Evolutionary conservation across 2,797 vertebrate genomes (phyloP), one percentile per base, ranked within the genome.

Genomic region (Neosilurus mollespiculum): DNA sequence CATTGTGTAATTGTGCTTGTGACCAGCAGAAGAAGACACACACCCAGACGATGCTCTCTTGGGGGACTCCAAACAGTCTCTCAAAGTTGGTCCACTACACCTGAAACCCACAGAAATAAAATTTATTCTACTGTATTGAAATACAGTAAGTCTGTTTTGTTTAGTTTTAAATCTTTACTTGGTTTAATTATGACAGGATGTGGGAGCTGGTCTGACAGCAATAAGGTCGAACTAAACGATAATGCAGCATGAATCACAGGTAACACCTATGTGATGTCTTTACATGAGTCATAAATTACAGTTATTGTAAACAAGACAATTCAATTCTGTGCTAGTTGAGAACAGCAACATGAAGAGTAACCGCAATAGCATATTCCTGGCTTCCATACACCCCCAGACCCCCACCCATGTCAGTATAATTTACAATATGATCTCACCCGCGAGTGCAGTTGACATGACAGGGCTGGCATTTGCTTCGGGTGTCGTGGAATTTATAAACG

Each of bases 381-480:
- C 43, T 77, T 61, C 43, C 30, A 9, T 9, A 20, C 8, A 22
- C 37, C 11, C 8, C 43, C 20, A 11, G 0, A 0, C 15, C 43
- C 43, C 18, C 20, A 2, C 1, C 9, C 9, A n/a, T 62, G 12
- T 61, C 30, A 43, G 7, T 59, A 59, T 26, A 51, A 62, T 51
- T 78, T 12, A 26, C 4, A 59, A 30, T 81, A 15, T 70, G 22
- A 37, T 73, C 94, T 93, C 86, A 99, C 97, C 97, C 96, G 7
- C 93, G 92, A 20, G 95, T 97, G 87, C 98, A 99, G 93, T 98
- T 99, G 89, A 92, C 84, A 59, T 98, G 96, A 88, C 98, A 99
- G 2, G 94, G 92, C 86, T 95, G 91, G 87, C 98, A 99, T 87
- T 92, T 93, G 67, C 90, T 91, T 80, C 90, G 83, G 73, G 86